phyloP scores from a whole-genome alignment of 2,797 vertebrate genomes.

The Columba guinea region DNA sequence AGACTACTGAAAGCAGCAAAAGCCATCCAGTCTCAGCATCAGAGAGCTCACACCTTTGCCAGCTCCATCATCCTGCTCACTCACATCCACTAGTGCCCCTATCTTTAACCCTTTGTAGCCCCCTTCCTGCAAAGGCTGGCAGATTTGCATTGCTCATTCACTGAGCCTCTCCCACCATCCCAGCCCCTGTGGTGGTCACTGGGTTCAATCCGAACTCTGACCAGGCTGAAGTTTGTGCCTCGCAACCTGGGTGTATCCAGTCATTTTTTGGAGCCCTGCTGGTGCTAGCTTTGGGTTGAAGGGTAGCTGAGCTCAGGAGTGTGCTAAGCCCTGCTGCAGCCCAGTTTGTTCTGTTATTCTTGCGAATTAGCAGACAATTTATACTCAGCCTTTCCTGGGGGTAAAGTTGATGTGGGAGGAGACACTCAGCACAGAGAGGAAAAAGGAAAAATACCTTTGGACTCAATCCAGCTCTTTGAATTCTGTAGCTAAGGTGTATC shows the following conservation, averaged over 20 bases:
- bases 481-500: background rate
- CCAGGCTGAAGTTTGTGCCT: background rate
- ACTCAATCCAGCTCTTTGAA: background rate
- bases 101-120: background rate
- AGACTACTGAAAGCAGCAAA: background rate
- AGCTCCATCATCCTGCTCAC: background rate
- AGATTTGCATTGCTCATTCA: fast-evolving
- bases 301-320: background rate
- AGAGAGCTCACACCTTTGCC: background rate
- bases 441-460: background rate
- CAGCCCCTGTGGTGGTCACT: fast-evolving
- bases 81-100: background rate
- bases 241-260: background rate
- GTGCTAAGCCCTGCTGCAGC: background rate
- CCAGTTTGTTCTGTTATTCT: background rate
- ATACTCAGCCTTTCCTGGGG: background rate
- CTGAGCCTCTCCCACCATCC: background rate
- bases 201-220: background rate
- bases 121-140: background rate
- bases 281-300: background rate
- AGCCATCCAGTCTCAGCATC: background rate
- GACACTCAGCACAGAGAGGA: background rate
- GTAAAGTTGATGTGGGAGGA: background rate
- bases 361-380: slow-evolving; percentile 19
- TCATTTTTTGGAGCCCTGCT: background rate